Evolutionary conservation across 2,888 invertebrate species (phyloP), one percentile per base, ranked within the genome.

Genomic region (Pycnomerus fuliginosus): DNA sequence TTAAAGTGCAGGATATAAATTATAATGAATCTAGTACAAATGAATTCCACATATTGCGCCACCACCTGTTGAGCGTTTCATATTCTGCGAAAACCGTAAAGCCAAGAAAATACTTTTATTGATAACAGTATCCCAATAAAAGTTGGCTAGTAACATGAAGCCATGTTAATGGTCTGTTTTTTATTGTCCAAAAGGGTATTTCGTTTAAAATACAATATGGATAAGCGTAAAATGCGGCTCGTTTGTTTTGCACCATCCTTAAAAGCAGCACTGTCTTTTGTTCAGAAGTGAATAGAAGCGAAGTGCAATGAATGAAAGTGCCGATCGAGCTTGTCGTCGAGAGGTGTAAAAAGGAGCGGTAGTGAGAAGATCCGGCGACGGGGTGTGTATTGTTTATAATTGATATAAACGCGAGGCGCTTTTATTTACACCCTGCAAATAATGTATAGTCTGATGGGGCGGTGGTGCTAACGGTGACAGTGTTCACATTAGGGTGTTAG

Each of bases 351-450:
- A 37, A 41, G 46, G 35, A 35, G 44, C 30, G 22, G 24, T 16
- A 16, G 38, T 31, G 43, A 35, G 43, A 36, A 43, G 43, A 43
- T 43, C 43, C 43, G 43, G 43, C 33, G 36, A 36, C 36, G 43
- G 46, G 41, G 46, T 41, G 32, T 41, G 46, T 32, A 46, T 46
- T 46, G 46, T 46, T 46, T 46, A 39, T 46, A 46, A 46, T 46
- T 46, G 46, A 46, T 41, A 46, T 46, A 46, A 46, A 46, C 41
- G 41, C 36, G 41, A 37, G 41, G 37, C 37, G 39, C 46, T 46
- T 46, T 46, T 46, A 46, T 46, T 46, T 37, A 46, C 46, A 41
- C 37, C 46, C 46, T 46, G 46, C 41, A 46, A 46, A 46, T 41
- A 46, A 41, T 41, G 41, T 37, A 41, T 32, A 27, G 46, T 37